Conservation (phyloP, 2,888 invertebrate species). For the Apodemia duryi region DNA sequence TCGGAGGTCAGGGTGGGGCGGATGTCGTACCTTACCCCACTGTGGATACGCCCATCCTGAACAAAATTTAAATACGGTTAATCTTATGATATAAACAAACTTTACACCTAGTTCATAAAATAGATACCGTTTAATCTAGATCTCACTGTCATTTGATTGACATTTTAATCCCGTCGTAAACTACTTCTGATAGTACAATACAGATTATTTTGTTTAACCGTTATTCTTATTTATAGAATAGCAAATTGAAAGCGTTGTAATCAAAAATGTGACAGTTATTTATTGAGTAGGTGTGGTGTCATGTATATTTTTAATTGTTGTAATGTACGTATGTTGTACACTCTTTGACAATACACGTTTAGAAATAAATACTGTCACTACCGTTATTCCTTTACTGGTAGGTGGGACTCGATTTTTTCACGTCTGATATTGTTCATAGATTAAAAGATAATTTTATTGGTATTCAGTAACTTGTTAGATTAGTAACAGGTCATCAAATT, state of each 20-base stretch:
- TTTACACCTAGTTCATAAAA: neutral
- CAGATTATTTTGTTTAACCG: constrained; percentile 3
- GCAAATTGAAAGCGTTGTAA: constrained; percentile 9
- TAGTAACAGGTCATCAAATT: too few species aligned
- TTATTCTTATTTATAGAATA: constrained; percentile 3
- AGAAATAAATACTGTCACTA: neutral
- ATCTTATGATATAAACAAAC: too few species aligned
- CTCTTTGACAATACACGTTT: neutral
- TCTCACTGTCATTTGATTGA: neutral
- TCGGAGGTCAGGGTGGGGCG: too few species aligned
- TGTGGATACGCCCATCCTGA: too few species aligned
- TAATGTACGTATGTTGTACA: constrained; percentile 10
- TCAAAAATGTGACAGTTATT: constrained; percentile 5
- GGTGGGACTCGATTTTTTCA: neutral
- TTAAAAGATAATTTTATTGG: too few species aligned
- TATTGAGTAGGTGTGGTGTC: constrained; percentile 6
- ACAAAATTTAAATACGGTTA: too few species aligned
- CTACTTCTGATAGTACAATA: constrained; percentile 11
- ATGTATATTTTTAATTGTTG: constrained; percentile 10
- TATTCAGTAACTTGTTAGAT: too few species aligned
- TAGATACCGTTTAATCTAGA: neutral
- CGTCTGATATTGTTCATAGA: too few species aligned
- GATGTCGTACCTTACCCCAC: too few species aligned
- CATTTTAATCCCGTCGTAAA: constrained; percentile 13
- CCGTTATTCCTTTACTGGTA: neutral